These are phyloP conservation scores for Leptinotarsa texana DNA, from an alignment of 1,140 invertebrate genomes.

Conservation along the genomic window DNA sequence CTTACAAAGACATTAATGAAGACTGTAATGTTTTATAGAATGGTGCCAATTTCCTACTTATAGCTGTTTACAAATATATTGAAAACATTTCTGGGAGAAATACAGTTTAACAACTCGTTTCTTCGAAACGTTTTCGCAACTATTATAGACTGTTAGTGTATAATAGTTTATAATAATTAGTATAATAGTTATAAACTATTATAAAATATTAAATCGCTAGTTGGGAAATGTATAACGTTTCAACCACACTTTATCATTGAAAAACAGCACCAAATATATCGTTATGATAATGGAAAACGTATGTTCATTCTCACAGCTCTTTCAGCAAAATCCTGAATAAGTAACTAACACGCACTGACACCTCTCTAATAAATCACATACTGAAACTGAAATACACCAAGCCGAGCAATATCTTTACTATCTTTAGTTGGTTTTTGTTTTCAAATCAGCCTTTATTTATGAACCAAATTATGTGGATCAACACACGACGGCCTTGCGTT, in stretches of 20 bases:
- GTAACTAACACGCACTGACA: constrained; percentile 4
- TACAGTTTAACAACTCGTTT: too few relatives aligned
- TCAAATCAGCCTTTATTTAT: constrained; percentile 11
- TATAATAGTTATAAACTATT: too few relatives aligned
- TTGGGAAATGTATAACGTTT: too few relatives aligned
- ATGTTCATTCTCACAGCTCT: constrained; percentile 7
- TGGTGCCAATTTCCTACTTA: too few relatives aligned
- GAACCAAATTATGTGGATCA: constrained; percentile 16
- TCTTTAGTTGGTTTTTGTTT: not conserved
- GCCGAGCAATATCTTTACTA: not conserved
- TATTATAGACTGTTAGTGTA: too few relatives aligned
- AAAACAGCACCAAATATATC: not conserved
- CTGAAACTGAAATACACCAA: not conserved
- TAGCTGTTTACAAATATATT: too few relatives aligned
- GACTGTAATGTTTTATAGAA: too few relatives aligned
- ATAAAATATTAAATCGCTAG: too few relatives aligned
- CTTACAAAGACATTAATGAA: too few relatives aligned
- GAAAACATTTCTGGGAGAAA: too few relatives aligned
- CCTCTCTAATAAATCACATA: not conserved
- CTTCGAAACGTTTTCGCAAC: too few relatives aligned
- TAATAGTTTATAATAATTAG: too few relatives aligned
- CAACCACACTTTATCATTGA: not conserved
- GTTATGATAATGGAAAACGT: not conserved
- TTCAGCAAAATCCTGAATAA: not conserved
- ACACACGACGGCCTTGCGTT: not conserved